Evolutionary conservation across 2,797 vertebrate genomes (phyloP).

Genomic region (Thripadectes ignobilis): DNA sequence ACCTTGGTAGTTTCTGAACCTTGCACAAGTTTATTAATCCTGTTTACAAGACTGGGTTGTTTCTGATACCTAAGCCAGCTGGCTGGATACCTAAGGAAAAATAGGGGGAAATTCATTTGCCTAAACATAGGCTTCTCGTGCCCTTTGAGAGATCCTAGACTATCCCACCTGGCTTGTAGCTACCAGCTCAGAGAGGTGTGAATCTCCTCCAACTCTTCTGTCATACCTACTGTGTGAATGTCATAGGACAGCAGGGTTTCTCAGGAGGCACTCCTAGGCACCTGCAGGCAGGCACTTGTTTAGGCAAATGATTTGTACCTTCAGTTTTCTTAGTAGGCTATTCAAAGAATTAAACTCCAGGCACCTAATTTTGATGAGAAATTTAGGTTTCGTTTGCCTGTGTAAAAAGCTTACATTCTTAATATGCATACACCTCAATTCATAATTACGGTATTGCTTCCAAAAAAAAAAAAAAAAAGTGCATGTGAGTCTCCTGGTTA

Average conservation of each 20-base stretch:
- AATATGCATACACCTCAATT: background rate
- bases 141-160: background rate
- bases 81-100: background rate
- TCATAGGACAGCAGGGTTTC: rapidly evolving
- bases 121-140: background rate
- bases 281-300: background rate
- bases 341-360: background rate
- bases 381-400: background rate
- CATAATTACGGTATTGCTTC: background rate
- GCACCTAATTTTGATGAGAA: background rate
- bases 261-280: background rate
- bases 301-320: background rate
- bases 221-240: background rate
- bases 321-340: background rate
- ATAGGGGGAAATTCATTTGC: background rate
- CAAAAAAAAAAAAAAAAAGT: background rate
- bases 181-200: background rate
- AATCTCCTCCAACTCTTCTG: background rate
- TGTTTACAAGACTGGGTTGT: background rate
- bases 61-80: background rate
- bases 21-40: background rate
- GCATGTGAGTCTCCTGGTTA: background rate
- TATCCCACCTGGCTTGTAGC: background rate
- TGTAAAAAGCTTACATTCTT: background rate
- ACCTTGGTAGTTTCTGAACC: background rate